Base-by-base conservation (phyloP, 2,888 invertebrate genomes). In the Apamea epomidion region DNA sequence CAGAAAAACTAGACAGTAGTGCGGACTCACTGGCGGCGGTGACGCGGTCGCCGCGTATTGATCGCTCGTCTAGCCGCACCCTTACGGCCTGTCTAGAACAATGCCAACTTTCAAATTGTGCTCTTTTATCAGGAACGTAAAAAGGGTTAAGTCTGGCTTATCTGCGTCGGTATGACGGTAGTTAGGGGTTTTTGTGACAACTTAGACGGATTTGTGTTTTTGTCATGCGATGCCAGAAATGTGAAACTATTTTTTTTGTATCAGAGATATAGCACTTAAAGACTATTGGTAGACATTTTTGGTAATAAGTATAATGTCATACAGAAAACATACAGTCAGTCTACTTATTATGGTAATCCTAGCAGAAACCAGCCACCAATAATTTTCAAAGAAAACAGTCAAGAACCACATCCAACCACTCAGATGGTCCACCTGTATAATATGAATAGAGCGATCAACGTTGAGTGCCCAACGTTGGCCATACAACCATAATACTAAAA, bases 11-110 rank as follows among this genome's bases (percentile, higher is more conserved):
- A 74, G 72, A 48, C 42, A 37, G 64, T 80, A 78, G 60, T 83
- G 84, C 81, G 84, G 86, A 82, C 83, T 72, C 62, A 75, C 74
- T 78, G 85, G 78, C 85, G 84, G 69, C 75, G 58, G 78, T 88
- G 88, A 88, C 90, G 90, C 77, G 80, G 29, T 71, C 78, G 84
- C 80, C 69, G 82, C 69, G 48, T 88, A 90, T 90, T 68, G 89
- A 90, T 87, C 90, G 82, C 25, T 14, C 54, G 79, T 88, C 85
- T 88, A 79, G 82, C 89, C 90, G 81, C 90, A 68, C 90, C 90
- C 87, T 88, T 86, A 89, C 82, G 42, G 62, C 76, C 74, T 81
- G 80, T 78, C 76, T 88, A 75, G 80, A 87, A 88, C 82, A 83
- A 84, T 77, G 78, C 60, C 48, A 79, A 69, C 76, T 83, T 84